A percentile compares a stretch with the other conserved stretches of the same genome.
Evolutionary conservation across 1,140 invertebrate genomes (phyloP).

Genomic region (Cydia amplana): DNA sequence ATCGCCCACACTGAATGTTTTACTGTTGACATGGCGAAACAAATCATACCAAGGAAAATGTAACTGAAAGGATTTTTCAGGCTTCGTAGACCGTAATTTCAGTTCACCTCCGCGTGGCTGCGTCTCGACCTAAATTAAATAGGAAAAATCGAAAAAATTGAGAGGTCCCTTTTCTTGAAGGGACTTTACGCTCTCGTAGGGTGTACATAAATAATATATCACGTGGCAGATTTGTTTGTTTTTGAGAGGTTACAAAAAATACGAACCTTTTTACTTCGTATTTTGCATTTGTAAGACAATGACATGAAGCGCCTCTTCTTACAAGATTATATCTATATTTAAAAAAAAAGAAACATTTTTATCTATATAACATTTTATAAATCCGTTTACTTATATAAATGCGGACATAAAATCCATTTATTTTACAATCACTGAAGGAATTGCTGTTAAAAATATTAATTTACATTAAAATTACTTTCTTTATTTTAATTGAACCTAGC

Average conservation of each 20-base stretch:
- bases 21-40: constrained; percentile 23
- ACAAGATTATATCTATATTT: too few relatives aligned
- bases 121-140: constrained; percentile 18
- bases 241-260: not conserved
- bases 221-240: not conserved
- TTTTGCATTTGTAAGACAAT: not conserved
- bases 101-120: constrained; percentile 1
- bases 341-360: too few relatives aligned
- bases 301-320: too few relatives aligned
- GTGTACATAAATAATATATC: constrained; percentile 14
- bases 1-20: constrained; percentile 24
- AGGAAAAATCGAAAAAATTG: constrained; percentile 6
- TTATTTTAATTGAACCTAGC: too few relatives aligned
- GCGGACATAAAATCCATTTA: too few relatives aligned
- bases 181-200: not conserved
- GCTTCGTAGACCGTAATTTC: constrained; percentile 10
- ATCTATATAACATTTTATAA: too few relatives aligned
- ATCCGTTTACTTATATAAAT: too few relatives aligned
- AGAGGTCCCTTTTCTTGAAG: constrained; percentile 9
- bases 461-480: too few relatives aligned
- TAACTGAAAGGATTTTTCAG: constrained; percentile 21
- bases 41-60: constrained; percentile 23
- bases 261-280: not conserved
- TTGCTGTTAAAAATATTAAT: too few relatives aligned
- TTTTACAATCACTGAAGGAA: too few relatives aligned